Conservation (phyloP, 2,113 vertebrate species). For the Periophthalmodon schlosseri region DNA sequence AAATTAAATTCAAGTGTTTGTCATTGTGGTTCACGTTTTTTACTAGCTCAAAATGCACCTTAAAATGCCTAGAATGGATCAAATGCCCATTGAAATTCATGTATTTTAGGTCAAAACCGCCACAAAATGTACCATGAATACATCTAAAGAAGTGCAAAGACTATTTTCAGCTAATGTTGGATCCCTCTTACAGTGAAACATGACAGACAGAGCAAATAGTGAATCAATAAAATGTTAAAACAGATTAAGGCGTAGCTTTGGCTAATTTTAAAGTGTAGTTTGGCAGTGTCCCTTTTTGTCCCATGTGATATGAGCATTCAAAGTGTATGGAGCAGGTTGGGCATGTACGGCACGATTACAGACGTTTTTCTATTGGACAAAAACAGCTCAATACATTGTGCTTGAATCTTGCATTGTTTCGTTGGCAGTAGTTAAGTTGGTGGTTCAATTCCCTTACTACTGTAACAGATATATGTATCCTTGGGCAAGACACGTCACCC, state of each 20-base stretch:
- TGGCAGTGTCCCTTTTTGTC: constrained; percentile 44
- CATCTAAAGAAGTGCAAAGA: constrained; percentile 30
- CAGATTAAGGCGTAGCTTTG: constrained; percentile 70
- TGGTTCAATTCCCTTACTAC: too few relatives aligned
- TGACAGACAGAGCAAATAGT: constrained; percentile 8
- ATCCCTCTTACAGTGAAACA: constrained; percentile 45
- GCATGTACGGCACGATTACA: neutral
- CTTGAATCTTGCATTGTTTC: too few relatives aligned
- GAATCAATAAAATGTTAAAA: constrained; percentile 28
- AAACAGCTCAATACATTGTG: too few relatives aligned
- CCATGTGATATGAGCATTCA: constrained; percentile 10
- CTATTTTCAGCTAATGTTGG: constrained; percentile 41
- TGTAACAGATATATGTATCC: too few relatives aligned
- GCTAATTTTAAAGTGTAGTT: constrained; percentile 54
- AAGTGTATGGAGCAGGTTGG: constrained; percentile 31
- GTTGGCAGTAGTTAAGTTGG: too few relatives aligned
- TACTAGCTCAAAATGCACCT: constrained; percentile 24
- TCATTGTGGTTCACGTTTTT: constrained; percentile 42
- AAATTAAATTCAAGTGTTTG: constrained; percentile 36
- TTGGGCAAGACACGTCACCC: too few relatives aligned
- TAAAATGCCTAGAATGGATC: constrained; percentile 41
- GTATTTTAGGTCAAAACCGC: constrained; percentile 16
- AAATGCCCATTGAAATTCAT: constrained; percentile 5
- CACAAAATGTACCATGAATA: constrained; percentile 18
- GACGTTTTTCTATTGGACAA: neutral